phyloP scores from a whole-genome alignment of 2,113 vertebrate species.

The Acrocephalus kingi region DNA sequence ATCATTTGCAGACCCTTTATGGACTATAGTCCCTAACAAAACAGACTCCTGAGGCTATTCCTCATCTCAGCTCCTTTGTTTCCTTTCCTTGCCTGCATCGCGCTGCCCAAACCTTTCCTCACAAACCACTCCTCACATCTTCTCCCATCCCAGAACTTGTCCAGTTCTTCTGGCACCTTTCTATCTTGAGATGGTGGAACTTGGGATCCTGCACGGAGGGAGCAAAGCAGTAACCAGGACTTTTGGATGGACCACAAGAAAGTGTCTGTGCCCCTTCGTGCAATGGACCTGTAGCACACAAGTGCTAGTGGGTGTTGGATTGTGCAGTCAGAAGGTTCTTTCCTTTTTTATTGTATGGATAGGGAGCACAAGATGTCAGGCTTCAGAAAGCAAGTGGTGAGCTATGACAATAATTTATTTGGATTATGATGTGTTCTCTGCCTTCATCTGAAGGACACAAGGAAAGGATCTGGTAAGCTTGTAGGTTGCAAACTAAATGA shows the following conservation, averaged over 20 bases:
- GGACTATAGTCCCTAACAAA: background rate
- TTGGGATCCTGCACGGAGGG: too few relatives aligned
- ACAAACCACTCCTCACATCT: background rate
- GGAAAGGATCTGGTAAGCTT: background rate
- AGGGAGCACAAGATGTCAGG: background rate
- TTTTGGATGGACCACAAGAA: background rate
- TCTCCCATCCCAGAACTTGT: background rate
- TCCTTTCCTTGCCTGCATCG: background rate
- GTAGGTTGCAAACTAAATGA: background rate
- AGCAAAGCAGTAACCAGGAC: background rate
- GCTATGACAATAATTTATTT: background rate
- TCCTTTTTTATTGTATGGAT: background rate
- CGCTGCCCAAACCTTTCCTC: background rate
- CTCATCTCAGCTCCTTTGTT: background rate
- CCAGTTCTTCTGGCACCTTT: background rate
- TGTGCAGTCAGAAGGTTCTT: background rate
- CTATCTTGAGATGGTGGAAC: background rate
- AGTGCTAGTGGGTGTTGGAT: fast-evolving
- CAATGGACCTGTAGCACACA: background rate
- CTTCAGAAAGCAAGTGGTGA: background rate
- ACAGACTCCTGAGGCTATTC: background rate
- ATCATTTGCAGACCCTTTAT: background rate
- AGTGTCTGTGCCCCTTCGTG: background rate
- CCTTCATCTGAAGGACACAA: background rate
- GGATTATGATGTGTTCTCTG: background rate